Percentiles rank a stretch among this genome's conserved stretches.
These are phyloP conservation scores for Homarus gammarus DNA, from an alignment of 2,888 invertebrate species.

Conservation along the genomic window DNA sequence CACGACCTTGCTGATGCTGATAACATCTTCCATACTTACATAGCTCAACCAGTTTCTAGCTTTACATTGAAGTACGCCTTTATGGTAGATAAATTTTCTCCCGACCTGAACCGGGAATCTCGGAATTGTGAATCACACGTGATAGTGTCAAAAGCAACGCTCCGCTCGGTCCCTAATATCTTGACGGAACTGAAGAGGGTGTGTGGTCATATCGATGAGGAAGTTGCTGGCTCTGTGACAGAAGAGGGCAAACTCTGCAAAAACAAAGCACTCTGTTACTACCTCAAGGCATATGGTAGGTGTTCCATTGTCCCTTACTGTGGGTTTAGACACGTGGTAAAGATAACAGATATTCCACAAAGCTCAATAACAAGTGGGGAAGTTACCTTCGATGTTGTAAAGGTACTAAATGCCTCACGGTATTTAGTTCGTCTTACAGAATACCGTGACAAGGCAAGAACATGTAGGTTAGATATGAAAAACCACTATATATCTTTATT, in stretches of 20 bases:
- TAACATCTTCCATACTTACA: constrained; percentile 55
- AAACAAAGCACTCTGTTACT: constrained; percentile 59
- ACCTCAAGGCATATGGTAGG: constrained; percentile 70
- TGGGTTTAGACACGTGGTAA: constrained; percentile 65
- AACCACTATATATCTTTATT: constrained; percentile 52
- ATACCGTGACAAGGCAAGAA: constrained; percentile 41
- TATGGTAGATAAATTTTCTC: constrained; percentile 59
- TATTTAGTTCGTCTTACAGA: constrained; percentile 63
- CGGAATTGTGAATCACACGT: constrained; percentile 60
- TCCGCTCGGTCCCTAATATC: constrained; percentile 29
- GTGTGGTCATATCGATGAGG: constrained; percentile 23
- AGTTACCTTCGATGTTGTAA: constrained; percentile 61
- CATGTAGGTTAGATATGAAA: constrained; percentile 36
- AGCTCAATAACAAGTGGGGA: constrained; percentile 55
- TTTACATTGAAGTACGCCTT: constrained; percentile 67
- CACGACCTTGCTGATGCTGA: constrained; percentile 65
- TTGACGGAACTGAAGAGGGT: constrained; percentile 52
- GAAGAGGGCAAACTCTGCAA: background rate
- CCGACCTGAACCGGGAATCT: constrained; percentile 21
- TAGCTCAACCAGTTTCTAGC: constrained; percentile 30
- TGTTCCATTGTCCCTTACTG: constrained; percentile 50
- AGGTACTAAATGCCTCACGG: constrained; percentile 71
- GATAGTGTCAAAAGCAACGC: constrained; percentile 32
- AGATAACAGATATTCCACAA: constrained; percentile 39
- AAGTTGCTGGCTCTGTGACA: background rate